Evolutionary conservation across 2,888 invertebrate genomes (phyloP).

Genomic region (Eristalis intricaria): DNA sequence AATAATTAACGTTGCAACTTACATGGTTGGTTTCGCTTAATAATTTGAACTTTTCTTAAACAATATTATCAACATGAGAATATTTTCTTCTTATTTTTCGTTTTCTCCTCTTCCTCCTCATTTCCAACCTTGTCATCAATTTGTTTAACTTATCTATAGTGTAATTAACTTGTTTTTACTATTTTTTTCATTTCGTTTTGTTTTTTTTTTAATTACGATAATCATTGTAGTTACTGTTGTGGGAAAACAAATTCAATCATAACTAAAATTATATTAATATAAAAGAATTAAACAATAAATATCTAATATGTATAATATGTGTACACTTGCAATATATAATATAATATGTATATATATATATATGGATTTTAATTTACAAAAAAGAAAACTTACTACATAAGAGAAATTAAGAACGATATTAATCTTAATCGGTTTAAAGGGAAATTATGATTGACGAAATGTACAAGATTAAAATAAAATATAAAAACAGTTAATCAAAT

Average conservation of each 20-base stretch:
- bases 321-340: constrained; percentile 29
- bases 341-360: too few relatives aligned
- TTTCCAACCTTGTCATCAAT: constrained; percentile 50
- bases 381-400: constrained; percentile 37
- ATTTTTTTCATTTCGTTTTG: background rate
- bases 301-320: constrained; percentile 61
- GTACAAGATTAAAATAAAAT: constrained; percentile 29
- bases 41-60: constrained; percentile 69
- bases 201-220: constrained; percentile 24
- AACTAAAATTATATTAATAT: constrained; percentile 48
- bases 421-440: constrained; percentile 25
- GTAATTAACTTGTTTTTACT: constrained; percentile 36
- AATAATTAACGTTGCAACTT: constrained; percentile 58
- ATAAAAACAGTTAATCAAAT: constrained; percentile 37
- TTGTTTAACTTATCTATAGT: constrained; percentile 56
- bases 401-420: constrained; percentile 21
- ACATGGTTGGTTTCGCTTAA: constrained; percentile 59
- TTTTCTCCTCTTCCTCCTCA: constrained; percentile 18
- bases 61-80: constrained; percentile 71
- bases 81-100: constrained; percentile 42
- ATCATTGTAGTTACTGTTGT: constrained; percentile 45
- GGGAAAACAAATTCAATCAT: constrained; percentile 32
- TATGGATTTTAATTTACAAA: constrained; percentile 40
- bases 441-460: constrained; percentile 43
- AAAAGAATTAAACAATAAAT: constrained; percentile 71